These are phyloP conservation scores for Barbus barbus DNA, from an alignment of 2,113 vertebrate genomes.

Conservation along the genomic window DNA sequence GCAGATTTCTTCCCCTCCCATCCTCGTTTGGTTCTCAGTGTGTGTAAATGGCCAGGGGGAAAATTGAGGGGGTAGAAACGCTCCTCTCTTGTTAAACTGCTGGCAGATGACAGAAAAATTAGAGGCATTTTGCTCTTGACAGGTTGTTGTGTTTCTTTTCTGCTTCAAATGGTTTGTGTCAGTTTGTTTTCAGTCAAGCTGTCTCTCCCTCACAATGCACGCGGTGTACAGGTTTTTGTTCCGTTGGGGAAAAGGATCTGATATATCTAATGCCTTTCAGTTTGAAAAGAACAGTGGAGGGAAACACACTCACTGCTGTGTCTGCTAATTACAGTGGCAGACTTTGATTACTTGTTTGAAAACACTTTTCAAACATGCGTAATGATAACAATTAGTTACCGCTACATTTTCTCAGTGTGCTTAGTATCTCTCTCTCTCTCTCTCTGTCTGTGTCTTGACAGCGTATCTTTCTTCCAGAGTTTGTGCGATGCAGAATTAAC, in stretches of 20 bases:
- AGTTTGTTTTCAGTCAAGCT: constrained; percentile 80
- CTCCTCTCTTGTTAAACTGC: constrained; percentile 78
- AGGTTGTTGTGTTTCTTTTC: constrained; percentile 77
- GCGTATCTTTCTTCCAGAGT: constrained; percentile 35
- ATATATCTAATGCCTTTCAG: constrained; percentile 59
- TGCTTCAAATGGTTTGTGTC: constrained; percentile 79
- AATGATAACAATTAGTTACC: constrained; percentile 78
- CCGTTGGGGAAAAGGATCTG: constrained; percentile 56
- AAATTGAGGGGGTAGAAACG: constrained; percentile 72
- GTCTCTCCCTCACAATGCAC: constrained; percentile 70
- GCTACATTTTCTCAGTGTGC: constrained; percentile 60
- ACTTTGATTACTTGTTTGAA: constrained; percentile 83
- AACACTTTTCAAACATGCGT: constrained; percentile 78
- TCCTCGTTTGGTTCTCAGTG: constrained; percentile 47
- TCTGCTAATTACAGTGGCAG: constrained; percentile 75
- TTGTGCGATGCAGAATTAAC: constrained; percentile 10
- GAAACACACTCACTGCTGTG: constrained; percentile 61
- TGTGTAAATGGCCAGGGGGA: constrained; percentile 61
- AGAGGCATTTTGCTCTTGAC: constrained; percentile 79
- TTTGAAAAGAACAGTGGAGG: constrained; percentile 39
- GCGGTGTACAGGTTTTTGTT: constrained; percentile 52
- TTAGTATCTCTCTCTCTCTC: neutral
- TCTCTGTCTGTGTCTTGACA: constrained; percentile 33
- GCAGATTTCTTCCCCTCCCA: constrained; percentile 56
- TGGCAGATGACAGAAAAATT: constrained; percentile 85